Conservation (phyloP, 53 echinoderm and acorn worm genomes). For the Paracentrotus lividus region DNA sequence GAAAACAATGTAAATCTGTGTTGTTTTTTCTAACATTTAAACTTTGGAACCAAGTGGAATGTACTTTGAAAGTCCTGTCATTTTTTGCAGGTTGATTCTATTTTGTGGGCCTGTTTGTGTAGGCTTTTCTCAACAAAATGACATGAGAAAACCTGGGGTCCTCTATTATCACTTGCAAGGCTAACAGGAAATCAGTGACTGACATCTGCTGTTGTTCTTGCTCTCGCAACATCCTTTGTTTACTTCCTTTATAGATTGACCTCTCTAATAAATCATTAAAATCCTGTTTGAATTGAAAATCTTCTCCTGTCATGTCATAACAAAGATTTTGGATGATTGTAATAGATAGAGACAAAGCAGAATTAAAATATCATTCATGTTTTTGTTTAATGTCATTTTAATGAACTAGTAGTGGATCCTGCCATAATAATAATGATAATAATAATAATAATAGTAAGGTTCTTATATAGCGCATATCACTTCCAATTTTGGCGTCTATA, state of each 20-base stretch:
- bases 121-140: conserved; percentile 24
- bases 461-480: too few species aligned
- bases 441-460: too few species aligned
- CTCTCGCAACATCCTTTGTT: conserved; percentile 18
- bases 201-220: conserved; percentile 52
- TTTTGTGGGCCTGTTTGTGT: not conserved
- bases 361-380: not conserved
- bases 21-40: not conserved
- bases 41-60: not conserved
- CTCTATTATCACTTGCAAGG: not conserved
- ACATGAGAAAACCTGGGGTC: conserved; percentile 9
- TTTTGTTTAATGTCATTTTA: too few species aligned
- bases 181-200: conserved; percentile 27
- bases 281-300: not conserved
- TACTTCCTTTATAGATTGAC: conserved; percentile 30
- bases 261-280: conserved; percentile 21
- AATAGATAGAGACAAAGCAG: not conserved
- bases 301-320: not conserved
- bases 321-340: not conserved
- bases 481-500: too few species aligned
- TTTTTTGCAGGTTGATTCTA: not conserved
- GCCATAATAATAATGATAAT: too few species aligned
- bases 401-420: too few species aligned
- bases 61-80: conserved; percentile 20
- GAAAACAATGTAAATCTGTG: too few species aligned